Evolutionary conservation across 2,888 invertebrate genomes (phyloP), one percentile per base, ranked within the genome.

Genomic region (Cistogaster globosa): DNA sequence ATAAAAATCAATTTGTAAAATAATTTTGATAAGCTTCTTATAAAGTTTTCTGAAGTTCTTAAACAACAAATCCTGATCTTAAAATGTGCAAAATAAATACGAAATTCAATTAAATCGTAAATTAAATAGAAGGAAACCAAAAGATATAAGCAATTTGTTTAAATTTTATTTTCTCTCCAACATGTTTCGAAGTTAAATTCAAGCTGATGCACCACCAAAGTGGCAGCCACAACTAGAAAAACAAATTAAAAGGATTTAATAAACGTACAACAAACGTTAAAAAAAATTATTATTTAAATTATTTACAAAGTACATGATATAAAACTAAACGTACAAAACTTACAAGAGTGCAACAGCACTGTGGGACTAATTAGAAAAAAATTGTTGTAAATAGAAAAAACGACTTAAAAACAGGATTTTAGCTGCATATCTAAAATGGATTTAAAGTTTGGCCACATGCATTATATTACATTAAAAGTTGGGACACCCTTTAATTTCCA

Each of bases 51-150:
- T 65, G 57, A 65, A 65, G 75, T 26, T 75, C 26, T 65, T 55
- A 42, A 57, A 32, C 26, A 75, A 57, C 63, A 75, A 65, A 65
- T 75, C 55, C 20, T 65, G n/a, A 32, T 65, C 45, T 57, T 55
- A 45, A 65, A 65, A 42, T 38, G 20, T 45, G 26, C 26, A 62
- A 58, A 71, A 71, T 32, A 58, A 36, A 65, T 57, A 76, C 45
- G 6, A 65, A 76, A 76, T 76, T 65, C 55, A 76, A 76, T 76
- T 67, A 76, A 57, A 57, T 76, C 45, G 45, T 76, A 76, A 65
- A 65, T 63, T 63, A 75, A 45, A 32, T 14, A 3, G 11, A 57
- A 53, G n/a, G 14, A 12, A 3, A 12, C 26, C 18, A n/a, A 63
- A 38, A 5, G 45, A 16, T 45, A 51, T 48, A 36, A 60, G 51